Evolutionary conservation across 2,797 vertebrate species (phyloP), one percentile per base, ranked within the genome.

Genomic region (Sarcoramphus papa): DNA sequence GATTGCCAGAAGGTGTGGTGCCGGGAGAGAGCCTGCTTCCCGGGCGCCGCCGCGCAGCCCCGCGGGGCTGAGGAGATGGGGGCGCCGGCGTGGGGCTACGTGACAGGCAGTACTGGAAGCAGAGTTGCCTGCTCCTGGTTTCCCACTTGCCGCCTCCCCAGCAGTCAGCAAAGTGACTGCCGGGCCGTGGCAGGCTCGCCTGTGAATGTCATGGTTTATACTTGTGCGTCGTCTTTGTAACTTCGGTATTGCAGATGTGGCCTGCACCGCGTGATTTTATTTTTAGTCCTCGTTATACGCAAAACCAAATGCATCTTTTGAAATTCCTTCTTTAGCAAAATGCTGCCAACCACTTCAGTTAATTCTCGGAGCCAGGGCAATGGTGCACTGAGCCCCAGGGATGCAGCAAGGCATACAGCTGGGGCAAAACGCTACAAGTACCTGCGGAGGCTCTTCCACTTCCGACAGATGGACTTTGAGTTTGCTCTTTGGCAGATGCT

Each of bases 401-500:
- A 99, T 31, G 99, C 99, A 0, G 99, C 99, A 0, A 98, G 99
- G 41, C 99, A 99, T 96, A 99, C 99, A 0, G 99, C 99, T 0
- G 99, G 99, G 2, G 99, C 99, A 1, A 99, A 99, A n/a, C 99
- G 99, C 76, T 99, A 99, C 98, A 99, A 99, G 90, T 99, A 99
- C 97, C 98, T 99, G 91, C 97, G 99, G 30, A 98, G 99, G 60
- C 98, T 99, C 84, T 97, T 99, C 73, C 99, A 99, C 64, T 98
- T 99, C 95, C 97, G 97, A 54, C 99, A 99, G 96, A 99, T 99
- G 99, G 99, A 99, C 98, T 99, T 99, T 78, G 99, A 99, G 59
- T 99, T 99, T 25, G 99, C 99, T 1, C 27, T 99, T 11, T 99
- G 99, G 99, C 99, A 99, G 98, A 99, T 99, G 99, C 98, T 99